Evolutionary conservation across 2,797 vertebrate species (phyloP).

Genomic region (Myotis vivesi): DNA sequence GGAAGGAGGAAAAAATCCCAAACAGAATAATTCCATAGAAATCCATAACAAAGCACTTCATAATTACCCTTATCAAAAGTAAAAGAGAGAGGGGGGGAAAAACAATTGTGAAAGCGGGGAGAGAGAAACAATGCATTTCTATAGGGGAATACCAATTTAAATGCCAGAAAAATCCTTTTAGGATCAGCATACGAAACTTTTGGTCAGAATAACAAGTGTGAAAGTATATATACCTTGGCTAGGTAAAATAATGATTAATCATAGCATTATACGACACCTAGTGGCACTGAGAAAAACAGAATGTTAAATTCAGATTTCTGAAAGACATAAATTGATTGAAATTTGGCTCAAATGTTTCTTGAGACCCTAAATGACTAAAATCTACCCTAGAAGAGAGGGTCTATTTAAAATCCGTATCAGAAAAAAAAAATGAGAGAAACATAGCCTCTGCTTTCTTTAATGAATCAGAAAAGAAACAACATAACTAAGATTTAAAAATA

Average conservation of each 20-base stretch:
- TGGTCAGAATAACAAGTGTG: background rate
- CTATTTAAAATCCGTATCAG: background rate
- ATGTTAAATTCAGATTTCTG: background rate
- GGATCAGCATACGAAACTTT: background rate
- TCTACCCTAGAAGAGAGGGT: background rate
- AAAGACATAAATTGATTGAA: background rate
- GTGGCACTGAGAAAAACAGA: background rate
- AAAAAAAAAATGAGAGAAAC: background rate
- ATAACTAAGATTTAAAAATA: background rate
- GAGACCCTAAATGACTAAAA: background rate
- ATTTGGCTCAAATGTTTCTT: background rate
- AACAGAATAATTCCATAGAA: background rate
- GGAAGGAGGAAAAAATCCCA: background rate
- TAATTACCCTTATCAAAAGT: background rate
- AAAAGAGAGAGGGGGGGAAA: background rate
- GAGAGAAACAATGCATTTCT: background rate
- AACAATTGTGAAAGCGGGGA: background rate
- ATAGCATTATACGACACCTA: background rate
- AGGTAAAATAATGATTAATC: background rate
- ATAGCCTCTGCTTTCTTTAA: background rate
- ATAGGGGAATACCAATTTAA: background rate
- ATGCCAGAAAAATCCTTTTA: background rate
- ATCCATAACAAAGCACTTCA: background rate
- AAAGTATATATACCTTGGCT: background rate
- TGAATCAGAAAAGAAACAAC: background rate